Evolutionary conservation across 2,888 invertebrate species (phyloP).

Genomic region (Camptogramma bilineatum): DNA sequence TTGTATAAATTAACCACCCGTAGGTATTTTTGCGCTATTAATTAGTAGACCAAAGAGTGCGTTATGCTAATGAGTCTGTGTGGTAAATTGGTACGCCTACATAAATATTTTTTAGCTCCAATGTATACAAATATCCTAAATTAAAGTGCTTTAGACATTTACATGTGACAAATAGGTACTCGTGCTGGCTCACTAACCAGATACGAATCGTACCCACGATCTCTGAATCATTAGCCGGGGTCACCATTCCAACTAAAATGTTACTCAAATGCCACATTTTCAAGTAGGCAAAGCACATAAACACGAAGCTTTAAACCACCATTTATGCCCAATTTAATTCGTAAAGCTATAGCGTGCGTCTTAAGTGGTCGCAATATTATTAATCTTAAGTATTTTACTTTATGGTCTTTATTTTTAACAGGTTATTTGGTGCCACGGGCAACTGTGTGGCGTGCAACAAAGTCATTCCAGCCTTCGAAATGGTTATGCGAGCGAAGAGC

Average conservation of each 20-base stretch:
- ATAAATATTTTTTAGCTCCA: not conserved
- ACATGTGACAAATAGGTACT: conserved; percentile 13
- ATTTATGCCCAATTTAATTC: conserved; percentile 47
- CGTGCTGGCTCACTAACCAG: conserved; percentile 6
- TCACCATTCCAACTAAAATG: conserved; percentile 31
- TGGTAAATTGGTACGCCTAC: not conserved
- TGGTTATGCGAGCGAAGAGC: conserved; percentile 97
- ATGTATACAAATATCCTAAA: not conserved
- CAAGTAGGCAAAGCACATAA: conserved; percentile 29
- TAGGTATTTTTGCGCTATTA: not conserved
- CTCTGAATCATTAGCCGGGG: conserved; percentile 24
- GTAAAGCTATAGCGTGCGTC: conserved; percentile 57
- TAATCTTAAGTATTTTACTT: conserved; percentile 61
- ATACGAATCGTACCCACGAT: conserved; percentile 27
- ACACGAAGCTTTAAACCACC: conserved; percentile 35
- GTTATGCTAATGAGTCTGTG: not conserved
- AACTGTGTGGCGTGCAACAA: conserved; percentile 97
- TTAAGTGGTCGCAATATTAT: conserved; percentile 60
- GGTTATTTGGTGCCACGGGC: conserved; percentile 95
- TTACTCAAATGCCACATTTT: conserved; percentile 35
- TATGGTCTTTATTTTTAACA: conserved; percentile 75
- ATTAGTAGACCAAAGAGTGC: not conserved
- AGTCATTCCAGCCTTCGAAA: conserved; percentile 97
- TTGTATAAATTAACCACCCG: not conserved
- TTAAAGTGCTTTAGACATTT: not conserved